A percentile compares a stretch with the other conserved stretches of the same genome.
These are phyloP conservation scores for Cercopithecus neglectus DNA, from an alignment of 2,797 vertebrate genomes.

Conservation along the genomic window DNA sequence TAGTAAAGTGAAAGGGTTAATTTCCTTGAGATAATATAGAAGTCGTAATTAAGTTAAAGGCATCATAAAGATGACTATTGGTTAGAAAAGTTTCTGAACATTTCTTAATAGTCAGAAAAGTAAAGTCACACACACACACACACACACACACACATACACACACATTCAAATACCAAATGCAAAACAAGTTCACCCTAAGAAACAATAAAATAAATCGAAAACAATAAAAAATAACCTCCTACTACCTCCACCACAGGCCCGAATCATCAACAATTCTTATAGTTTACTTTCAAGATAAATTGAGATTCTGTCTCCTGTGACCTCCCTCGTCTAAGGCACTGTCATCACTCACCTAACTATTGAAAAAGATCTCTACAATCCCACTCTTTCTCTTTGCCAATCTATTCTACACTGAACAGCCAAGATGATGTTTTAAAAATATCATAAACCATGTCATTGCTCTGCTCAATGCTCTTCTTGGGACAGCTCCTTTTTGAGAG, in stretches of 20 bases:
- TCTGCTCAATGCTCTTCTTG: neutral
- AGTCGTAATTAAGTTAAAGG: neutral
- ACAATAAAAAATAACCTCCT: neutral
- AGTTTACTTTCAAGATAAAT: conserved; percentile 28
- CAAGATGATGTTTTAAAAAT: neutral
- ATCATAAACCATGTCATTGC: neutral
- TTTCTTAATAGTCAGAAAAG: neutral
- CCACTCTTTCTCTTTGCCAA: neutral
- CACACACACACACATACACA: neutral
- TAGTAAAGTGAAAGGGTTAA: neutral
- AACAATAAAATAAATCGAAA: conserved; percentile 27
- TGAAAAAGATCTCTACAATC: neutral
- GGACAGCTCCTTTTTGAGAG: neutral
- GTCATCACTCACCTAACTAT: neutral
- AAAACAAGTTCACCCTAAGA: neutral
- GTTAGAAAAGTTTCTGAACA: neutral
- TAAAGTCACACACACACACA: neutral
- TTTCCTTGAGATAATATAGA: neutral
- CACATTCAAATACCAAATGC: neutral
- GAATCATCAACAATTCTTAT: neutral
- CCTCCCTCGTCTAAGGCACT: neutral
- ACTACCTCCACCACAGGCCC: neutral
- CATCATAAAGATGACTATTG: neutral
- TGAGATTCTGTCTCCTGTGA: neutral
- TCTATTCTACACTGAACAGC: neutral